These are phyloP conservation scores for Adoxophyes honmai DNA, from an alignment of 1,140 invertebrate species.

Conservation along the genomic window DNA sequence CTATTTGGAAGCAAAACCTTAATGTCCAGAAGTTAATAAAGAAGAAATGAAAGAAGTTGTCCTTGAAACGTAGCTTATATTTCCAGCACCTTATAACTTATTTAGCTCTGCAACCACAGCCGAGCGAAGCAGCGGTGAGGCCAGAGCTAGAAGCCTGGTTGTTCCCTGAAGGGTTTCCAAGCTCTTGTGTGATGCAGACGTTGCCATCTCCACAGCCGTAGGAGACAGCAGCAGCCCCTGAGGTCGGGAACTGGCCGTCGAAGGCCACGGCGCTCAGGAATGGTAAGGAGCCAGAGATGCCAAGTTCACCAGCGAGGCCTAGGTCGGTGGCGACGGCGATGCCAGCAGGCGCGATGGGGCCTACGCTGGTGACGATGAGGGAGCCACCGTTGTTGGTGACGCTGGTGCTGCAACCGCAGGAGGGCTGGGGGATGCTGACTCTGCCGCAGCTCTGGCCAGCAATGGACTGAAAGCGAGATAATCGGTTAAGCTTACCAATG, in stretches of 20 bases:
- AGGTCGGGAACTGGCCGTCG: not conserved
- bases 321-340: slow-evolving; percentile 4
- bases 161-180: not conserved
- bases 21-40: too few relatives aligned
- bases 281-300: not conserved
- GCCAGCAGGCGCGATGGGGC: slow-evolving; percentile 15
- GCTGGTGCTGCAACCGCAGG: not conserved
- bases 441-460: not conserved
- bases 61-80: too few relatives aligned
- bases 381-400: not conserved
- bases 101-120: not conserved
- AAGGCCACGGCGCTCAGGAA: slow-evolving; percentile 5
- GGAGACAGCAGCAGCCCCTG: not conserved
- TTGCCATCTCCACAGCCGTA: slow-evolving; percentile 3
- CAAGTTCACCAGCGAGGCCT: not conserved
- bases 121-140: not conserved
- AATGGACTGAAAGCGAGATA: too few relatives aligned
- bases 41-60: too few relatives aligned
- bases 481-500: too few relatives aligned
- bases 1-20: too few relatives aligned
- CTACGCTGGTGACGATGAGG: not conserved
- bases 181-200: not conserved
- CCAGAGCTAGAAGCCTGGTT: not conserved
- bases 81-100: too few relatives aligned
- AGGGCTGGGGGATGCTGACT: not conserved